Conservation (phyloP, 2,113 vertebrate species). For the Oplegnathus fasciatus region DNA sequence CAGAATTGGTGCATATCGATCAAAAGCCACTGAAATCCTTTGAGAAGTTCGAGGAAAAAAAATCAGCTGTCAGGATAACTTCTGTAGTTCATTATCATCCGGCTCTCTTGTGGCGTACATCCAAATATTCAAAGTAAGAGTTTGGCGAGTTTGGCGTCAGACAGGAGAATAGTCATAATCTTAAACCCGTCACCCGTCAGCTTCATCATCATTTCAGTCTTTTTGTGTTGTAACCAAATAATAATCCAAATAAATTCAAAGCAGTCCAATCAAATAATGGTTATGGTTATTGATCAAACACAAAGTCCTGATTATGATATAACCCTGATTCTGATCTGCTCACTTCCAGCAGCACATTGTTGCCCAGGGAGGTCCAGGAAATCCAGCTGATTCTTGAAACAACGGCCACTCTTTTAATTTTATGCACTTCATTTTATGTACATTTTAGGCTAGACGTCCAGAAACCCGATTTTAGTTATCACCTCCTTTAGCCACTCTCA, state of each 20-base stretch:
- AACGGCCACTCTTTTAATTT: too few relatives aligned
- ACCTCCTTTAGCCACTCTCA: too few relatives aligned
- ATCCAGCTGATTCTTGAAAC: background rate
- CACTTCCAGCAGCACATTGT: background rate
- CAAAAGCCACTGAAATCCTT: slow-evolving; percentile 17
- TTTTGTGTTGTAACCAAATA: background rate
- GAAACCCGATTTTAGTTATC: too few relatives aligned
- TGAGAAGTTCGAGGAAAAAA: background rate
- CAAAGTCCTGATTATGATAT: too few relatives aligned
- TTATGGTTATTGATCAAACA: background rate
- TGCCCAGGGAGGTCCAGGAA: background rate
- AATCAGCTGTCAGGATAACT: background rate
- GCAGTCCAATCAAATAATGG: background rate
- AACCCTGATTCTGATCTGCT: too few relatives aligned
- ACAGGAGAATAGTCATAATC: background rate
- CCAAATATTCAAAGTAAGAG: background rate
- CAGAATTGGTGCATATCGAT: background rate
- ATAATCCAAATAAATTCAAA: background rate
- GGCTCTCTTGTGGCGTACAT: background rate
- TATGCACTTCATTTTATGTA: too few relatives aligned
- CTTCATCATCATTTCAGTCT: background rate
- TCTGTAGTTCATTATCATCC: background rate
- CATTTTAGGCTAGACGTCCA: too few relatives aligned
- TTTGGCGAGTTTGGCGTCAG: background rate
- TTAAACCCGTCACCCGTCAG: too few relatives aligned